Evolutionary conservation across 2,888 invertebrate species (phyloP).

Genomic region (Blomia tropicalis): DNA sequence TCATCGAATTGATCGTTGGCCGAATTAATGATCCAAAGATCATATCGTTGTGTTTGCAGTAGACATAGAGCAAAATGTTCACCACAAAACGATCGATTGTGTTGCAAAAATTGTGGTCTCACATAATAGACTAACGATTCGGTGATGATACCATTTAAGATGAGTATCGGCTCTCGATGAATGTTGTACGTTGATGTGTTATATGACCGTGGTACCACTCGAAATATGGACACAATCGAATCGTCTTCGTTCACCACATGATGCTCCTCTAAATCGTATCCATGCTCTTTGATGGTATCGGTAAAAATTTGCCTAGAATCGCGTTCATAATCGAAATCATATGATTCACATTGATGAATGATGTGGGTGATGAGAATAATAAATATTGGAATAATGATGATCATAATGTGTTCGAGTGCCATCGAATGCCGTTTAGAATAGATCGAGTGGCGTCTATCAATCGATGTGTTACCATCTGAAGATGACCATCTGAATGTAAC

Average conservation of each 20-base stretch:
- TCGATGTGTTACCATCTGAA: too few relatives aligned
- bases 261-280: neutral
- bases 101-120: neutral
- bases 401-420: too few relatives aligned
- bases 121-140: neutral
- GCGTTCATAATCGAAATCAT: neutral
- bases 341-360: too few relatives aligned
- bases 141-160: neutral
- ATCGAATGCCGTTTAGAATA: too few relatives aligned
- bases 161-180: neutral
- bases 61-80: neutral
- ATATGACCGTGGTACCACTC: neutral
- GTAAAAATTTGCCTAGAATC: neutral
- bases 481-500: too few relatives aligned
- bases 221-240: neutral
- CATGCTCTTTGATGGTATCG: neutral
- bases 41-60: neutral
- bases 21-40: neutral
- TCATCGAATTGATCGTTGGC: too few relatives aligned
- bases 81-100: neutral
- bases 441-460: too few relatives aligned
- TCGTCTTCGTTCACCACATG: neutral
- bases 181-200: neutral
- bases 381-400: too few relatives aligned
- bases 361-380: too few relatives aligned